Base-by-base conservation (phyloP, 2,797 vertebrate genomes). In the Eulemur albifrons region DNA sequence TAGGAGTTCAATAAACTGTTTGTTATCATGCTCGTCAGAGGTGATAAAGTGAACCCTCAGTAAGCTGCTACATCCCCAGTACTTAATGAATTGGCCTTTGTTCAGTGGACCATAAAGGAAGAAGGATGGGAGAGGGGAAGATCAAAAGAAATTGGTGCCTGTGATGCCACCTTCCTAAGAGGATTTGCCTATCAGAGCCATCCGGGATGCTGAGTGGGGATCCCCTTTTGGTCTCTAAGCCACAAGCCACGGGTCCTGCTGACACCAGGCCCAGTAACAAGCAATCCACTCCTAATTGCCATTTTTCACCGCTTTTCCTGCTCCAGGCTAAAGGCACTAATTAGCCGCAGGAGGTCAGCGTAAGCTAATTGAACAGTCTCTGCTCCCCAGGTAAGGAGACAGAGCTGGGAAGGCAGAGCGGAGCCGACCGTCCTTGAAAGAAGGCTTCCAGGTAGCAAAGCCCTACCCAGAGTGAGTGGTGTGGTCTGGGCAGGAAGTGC, bases 151-250 rank as follows among this genome's bases (percentile, higher is more conserved):
- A 61, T 30, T 2, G 12, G 59, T 35, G 67, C 45, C 48, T 54
- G 5, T 30, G 30, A 57, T 21, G 57, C 67, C 83, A 84, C n/a
- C 57, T 70, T 75, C 67, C 72, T 76, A 88, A 95, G 48, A 93
- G 45, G 88, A 81, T 96, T 48, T 96, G 43, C 76, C 83, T 65
- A 57, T 91, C 87, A 70, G 75, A 89, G 61, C 65, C 75, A 65
- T 38, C 72, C 43, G 30, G 73, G 76, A 54, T 20, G 14, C 40
- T 27, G 67, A 61, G 65, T 20, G 8, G 38, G 32, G 38, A 57
- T 30, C 25, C 59, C 32, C 3, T 23, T 59, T 50, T 73, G 48
- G 61, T 27, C 59, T 35, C 10, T 30, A 70, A 92, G 72, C n/a
- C 63, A 38, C 40, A 43, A 76, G 76, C 69, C 92, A 30, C 1